Conservation (phyloP, 2,797 vertebrate species). For the Enteromius viviparus region DNA sequence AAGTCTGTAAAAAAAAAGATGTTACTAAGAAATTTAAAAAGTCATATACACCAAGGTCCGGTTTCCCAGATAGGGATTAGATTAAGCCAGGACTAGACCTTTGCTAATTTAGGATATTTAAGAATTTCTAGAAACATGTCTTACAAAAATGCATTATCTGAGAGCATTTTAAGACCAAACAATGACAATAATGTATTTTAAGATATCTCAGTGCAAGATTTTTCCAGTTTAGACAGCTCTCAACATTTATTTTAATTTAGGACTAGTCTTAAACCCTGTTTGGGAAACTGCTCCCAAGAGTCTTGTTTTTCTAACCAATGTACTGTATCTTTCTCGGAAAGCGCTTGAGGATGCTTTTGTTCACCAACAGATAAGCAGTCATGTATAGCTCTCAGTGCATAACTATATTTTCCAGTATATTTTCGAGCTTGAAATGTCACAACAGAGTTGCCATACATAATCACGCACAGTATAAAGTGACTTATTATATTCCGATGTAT, state of each 20-base stretch:
- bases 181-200: too few relatives aligned
- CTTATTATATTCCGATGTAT: conserved; percentile 6
- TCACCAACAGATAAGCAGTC: neutral
- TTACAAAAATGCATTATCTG: too few relatives aligned
- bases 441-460: neutral
- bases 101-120: too few relatives aligned
- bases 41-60: neutral
- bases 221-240: too few relatives aligned
- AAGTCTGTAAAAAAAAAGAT: neutral
- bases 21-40: neutral
- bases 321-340: neutral
- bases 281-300: too few relatives aligned
- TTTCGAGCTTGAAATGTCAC: neutral
- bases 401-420: conserved; percentile 5
- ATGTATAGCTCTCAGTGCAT: neutral
- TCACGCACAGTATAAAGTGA: conserved; percentile 7
- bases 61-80: too few relatives aligned
- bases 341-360: neutral
- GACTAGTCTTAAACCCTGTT: too few relatives aligned
- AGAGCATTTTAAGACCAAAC: too few relatives aligned
- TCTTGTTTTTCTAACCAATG: neutral
- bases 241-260: too few relatives aligned
- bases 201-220: too few relatives aligned
- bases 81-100: too few relatives aligned
- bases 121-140: too few relatives aligned